These are phyloP conservation scores for Caenorhabditis sp. DNA, from an alignment of 2,888 invertebrate genomes.

Conservation along the genomic window DNA sequence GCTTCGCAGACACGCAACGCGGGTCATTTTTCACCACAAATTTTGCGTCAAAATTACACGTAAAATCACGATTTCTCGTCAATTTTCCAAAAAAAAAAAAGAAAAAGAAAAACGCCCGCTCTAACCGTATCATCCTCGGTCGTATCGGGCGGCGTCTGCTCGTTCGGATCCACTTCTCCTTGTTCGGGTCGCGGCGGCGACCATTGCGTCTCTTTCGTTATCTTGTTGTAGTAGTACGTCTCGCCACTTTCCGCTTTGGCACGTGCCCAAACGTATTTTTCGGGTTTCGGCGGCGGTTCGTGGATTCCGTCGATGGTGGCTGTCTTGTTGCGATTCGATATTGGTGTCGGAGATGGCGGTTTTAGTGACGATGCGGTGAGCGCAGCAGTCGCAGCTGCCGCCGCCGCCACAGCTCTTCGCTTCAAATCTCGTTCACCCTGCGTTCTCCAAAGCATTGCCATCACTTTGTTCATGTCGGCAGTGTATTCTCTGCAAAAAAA, in stretches of 20 bases:
- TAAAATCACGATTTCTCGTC: neutral
- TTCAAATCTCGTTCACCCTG: neutral
- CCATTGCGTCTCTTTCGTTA: constrained; percentile 42
- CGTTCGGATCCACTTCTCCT: constrained; percentile 26
- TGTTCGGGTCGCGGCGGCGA: constrained; percentile 22
- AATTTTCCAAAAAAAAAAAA: neutral
- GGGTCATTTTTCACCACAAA: too few species aligned
- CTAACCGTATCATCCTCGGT: constrained; percentile 4
- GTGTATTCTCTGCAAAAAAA: too few species aligned
- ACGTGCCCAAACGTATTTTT: constrained; percentile 88
- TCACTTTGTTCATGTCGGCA: too few species aligned
- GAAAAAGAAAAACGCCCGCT: neutral
- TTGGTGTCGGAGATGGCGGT: too few species aligned
- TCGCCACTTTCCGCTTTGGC: constrained; percentile 84
- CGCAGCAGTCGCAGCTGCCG: neutral
- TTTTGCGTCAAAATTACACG: too few species aligned
- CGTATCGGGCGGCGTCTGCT: constrained; percentile 23
- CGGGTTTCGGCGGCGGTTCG: constrained; percentile 40
- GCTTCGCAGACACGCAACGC: too few species aligned
- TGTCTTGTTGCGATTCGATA: too few species aligned
- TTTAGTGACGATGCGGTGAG: neutral
- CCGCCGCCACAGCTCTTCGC: neutral
- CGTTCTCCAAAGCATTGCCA: too few species aligned
- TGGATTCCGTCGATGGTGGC: neutral
- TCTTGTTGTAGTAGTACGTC: constrained; percentile 82